Evolutionary conservation across 2,113 vertebrate species (phyloP).

Genomic region (Diphyllodes magnificus): DNA sequence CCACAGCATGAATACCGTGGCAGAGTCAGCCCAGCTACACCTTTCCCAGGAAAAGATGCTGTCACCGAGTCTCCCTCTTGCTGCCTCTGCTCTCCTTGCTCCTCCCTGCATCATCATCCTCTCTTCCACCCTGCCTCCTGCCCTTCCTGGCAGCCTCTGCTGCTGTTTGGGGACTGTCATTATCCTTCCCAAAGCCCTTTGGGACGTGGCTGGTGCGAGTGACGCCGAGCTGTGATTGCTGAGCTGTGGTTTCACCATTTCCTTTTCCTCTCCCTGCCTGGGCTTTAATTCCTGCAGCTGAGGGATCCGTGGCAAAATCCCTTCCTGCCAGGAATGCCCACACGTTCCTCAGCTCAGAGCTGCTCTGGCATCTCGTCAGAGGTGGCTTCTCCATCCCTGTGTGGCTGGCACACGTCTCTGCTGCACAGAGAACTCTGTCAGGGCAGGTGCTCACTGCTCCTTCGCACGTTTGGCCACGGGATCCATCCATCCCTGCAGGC

Average conservation of each 20-base stretch:
- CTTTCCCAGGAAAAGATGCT: neutral
- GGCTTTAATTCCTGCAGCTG: neutral
- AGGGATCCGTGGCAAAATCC: neutral
- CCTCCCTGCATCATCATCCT: neutral
- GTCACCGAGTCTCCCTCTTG: rapidly evolving
- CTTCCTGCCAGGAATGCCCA: slow-evolving; percentile 13
- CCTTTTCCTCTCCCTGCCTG: slow-evolving; percentile 7
- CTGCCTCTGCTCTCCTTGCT: neutral
- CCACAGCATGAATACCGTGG: rapidly evolving
- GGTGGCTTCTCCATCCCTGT: neutral
- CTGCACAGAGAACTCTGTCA: neutral
- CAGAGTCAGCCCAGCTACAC: neutral
- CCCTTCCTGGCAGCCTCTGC: neutral
- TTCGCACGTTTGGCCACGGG: neutral
- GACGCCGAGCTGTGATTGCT: neutral
- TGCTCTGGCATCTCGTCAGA: neutral
- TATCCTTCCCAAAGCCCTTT: neutral
- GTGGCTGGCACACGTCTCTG: neutral
- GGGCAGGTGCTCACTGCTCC: neutral
- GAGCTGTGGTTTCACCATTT: neutral
- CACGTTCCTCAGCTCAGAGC: neutral
- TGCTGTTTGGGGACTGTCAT: neutral
- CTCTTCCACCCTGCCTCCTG: neutral
- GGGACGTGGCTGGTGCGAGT: neutral
- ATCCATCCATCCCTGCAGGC: neutral